Percentiles rank a stretch among this genome's conserved stretches.
These are phyloP conservation scores for Euplagia quadripunctaria DNA, from an alignment of 2,888 invertebrate species.

Conservation along the genomic window DNA sequence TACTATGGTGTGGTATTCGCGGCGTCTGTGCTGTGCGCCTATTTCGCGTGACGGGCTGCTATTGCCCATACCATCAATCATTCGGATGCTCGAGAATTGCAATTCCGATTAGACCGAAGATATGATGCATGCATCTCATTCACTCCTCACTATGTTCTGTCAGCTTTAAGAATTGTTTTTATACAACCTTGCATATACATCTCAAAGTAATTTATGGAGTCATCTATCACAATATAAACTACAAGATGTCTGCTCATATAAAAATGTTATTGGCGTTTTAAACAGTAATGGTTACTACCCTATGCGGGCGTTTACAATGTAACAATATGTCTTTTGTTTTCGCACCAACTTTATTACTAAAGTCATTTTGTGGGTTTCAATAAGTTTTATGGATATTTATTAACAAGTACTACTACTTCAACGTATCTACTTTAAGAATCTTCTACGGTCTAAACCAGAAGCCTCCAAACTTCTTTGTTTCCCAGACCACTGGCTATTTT, in stretches of 20 bases:
- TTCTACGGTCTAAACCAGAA: background rate
- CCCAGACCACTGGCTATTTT: background rate
- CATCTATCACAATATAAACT: slow-evolving; percentile 8
- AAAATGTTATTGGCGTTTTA: slow-evolving; percentile 16
- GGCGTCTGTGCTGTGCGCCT: too few species aligned
- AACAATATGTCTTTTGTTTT: background rate
- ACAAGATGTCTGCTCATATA: slow-evolving; percentile 19
- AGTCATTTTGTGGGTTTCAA: background rate
- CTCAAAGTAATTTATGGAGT: slow-evolving; percentile 1
- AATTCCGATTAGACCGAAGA: background rate
- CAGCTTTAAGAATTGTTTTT: background rate
- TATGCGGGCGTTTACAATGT: slow-evolving; percentile 18
- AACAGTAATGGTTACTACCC: slow-evolving; percentile 18
- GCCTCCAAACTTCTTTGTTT: background rate
- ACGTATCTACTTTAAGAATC: background rate
- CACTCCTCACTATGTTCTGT: background rate
- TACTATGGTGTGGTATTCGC: too few species aligned
- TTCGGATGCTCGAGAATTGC: background rate
- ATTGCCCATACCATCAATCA: background rate
- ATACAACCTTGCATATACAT: too few species aligned
- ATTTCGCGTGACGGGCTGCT: too few species aligned
- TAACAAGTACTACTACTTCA: background rate
- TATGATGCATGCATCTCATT: background rate
- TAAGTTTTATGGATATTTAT: background rate
- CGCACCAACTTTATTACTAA: slow-evolving; percentile 1